Percentiles rank a stretch among this genome's conserved stretches.
These are phyloP conservation scores for Pipistrellus pipistrellus DNA, from an alignment of 2,797 vertebrate species.

Conservation along the genomic window DNA sequence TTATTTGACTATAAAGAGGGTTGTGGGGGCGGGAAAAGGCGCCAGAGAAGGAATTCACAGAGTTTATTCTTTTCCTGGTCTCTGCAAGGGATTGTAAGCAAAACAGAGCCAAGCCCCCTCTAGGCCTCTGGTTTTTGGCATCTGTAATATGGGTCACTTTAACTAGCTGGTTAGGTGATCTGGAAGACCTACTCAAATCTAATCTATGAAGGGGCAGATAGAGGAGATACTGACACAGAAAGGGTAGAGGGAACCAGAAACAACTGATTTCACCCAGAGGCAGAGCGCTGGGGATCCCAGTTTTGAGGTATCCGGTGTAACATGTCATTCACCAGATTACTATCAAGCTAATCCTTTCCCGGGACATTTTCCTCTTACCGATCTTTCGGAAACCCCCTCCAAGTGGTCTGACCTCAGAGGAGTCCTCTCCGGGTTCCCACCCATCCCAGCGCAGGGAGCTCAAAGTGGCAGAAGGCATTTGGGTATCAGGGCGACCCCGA, in stretches of 20 bases:
- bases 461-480: neutral
- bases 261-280: neutral
- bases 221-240: neutral
- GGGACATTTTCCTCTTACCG: neutral
- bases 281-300: neutral
- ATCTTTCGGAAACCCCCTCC: neutral
- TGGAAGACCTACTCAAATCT: neutral
- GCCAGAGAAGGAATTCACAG: neutral
- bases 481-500: slow-evolving; percentile 49
- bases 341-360: neutral
- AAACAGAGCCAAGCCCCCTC: neutral
- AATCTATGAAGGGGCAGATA: neutral
- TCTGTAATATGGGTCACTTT: slow-evolving; percentile 16
- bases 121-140: neutral
- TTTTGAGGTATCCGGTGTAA: neutral
- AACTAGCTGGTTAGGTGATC: neutral
- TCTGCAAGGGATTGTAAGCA: neutral
- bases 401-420: neutral
- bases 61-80: neutral
- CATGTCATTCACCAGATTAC: neutral
- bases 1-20: neutral
- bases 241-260: neutral
- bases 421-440: neutral
- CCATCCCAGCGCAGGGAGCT: neutral
- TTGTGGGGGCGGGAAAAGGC: neutral